Percentiles rank a stretch among this genome's conserved stretches.
Conservation (phyloP, 2,797 vertebrate species). For the Tokudaia muenninki region DNA sequence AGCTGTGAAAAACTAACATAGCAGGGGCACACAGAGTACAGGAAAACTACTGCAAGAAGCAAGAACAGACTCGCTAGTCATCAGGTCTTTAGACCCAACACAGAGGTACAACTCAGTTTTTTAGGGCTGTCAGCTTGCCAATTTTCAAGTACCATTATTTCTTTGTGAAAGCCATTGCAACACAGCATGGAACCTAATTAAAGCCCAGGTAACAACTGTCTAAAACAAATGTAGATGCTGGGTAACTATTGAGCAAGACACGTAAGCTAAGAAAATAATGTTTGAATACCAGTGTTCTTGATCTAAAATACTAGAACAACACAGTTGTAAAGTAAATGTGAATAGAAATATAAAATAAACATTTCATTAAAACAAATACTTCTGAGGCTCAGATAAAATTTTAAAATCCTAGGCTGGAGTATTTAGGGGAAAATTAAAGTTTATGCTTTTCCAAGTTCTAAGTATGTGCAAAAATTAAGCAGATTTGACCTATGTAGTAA, state of each 20-base stretch:
- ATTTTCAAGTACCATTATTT: background rate
- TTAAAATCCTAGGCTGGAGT: background rate
- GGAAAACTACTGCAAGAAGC: background rate
- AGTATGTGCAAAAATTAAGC: background rate
- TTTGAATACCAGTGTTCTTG: background rate
- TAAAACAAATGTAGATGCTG: background rate
- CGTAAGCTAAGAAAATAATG: background rate
- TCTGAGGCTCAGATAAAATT: slow-evolving; percentile 23
- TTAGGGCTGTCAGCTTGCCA: background rate
- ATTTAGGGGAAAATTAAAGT: background rate
- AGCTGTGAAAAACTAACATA: background rate
- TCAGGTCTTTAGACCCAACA: background rate
- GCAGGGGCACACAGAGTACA: background rate
- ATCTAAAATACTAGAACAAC: background rate
- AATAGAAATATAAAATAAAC: slow-evolving; percentile 23
- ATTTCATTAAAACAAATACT: slow-evolving; percentile 5
- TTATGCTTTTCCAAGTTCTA: background rate
- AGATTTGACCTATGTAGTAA: background rate
- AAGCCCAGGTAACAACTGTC: background rate
- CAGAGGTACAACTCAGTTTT: background rate
- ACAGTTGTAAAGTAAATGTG: background rate
- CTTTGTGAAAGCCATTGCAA: background rate
- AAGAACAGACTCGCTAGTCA: background rate
- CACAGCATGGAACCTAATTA: background rate
- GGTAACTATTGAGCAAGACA: background rate